phyloP scores from a whole-genome alignment of 1,140 invertebrate species.

The Penaeus japonicus region DNA sequence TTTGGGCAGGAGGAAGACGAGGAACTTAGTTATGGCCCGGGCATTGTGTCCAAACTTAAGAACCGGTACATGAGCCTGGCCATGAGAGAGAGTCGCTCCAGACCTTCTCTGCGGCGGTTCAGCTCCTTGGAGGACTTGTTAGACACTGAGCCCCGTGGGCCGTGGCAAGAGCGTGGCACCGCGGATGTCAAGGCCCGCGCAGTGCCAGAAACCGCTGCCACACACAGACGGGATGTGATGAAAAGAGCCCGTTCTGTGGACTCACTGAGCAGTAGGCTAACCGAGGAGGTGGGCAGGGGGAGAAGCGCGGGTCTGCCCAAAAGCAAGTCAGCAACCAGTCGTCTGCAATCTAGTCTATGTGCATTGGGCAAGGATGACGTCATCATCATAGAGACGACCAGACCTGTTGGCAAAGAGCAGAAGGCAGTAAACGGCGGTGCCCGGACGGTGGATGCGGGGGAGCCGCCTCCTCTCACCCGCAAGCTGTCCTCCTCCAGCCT shows the following conservation, averaged over 20 bases:
- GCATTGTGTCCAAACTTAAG: slow-evolving; percentile 86
- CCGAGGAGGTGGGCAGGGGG: slow-evolving; percentile 18
- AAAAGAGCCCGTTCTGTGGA: slow-evolving; percentile 87
- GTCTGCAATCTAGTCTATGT: slow-evolving; percentile 41
- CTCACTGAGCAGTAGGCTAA: slow-evolving; percentile 67
- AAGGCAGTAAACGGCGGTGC: slow-evolving; percentile 26
- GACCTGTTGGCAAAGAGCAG: slow-evolving; percentile 43
- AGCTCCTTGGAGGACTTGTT: slow-evolving; percentile 85
- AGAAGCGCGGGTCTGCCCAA: slow-evolving; percentile 23
- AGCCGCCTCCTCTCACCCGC: slow-evolving; percentile 61
- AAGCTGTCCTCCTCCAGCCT: slow-evolving; percentile 61
- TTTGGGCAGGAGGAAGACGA: slow-evolving; percentile 65
- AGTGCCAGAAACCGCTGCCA: slow-evolving; percentile 27
- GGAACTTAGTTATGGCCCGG: slow-evolving; percentile 88
- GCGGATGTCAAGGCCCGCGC: slow-evolving; percentile 28
- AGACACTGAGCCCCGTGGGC: slow-evolving; percentile 68
- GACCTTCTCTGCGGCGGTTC: slow-evolving; percentile 74
- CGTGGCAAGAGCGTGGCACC: slow-evolving; percentile 42
- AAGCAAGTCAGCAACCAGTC: slow-evolving; percentile 44
- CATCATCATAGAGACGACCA: slow-evolving; percentile 64
- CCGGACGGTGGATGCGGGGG: slow-evolving; percentile 44
- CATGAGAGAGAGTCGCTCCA: slow-evolving; percentile 73
- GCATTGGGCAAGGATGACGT: slow-evolving; percentile 64
- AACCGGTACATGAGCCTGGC: slow-evolving; percentile 84
- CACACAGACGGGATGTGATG: slow-evolving; percentile 71